A percentile compares a stretch with the other conserved stretches of the same genome.
phyloP scores from a whole-genome alignment of 2,888 invertebrate genomes.

The Suillia variegata region DNA sequence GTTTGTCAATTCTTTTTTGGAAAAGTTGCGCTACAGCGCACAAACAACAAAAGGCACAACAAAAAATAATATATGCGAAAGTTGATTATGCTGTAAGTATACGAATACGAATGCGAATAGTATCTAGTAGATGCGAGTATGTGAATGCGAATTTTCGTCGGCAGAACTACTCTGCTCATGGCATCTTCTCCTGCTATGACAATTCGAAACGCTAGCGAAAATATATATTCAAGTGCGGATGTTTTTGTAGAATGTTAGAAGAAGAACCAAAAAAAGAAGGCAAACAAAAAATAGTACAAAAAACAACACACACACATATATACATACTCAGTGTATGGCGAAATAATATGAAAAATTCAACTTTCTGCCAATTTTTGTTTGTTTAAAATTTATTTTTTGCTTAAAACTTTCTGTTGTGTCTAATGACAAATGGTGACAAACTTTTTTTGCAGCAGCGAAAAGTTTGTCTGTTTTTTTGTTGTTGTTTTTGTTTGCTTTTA shows the following conservation, averaged over 20 bases:
- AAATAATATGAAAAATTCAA: not conserved
- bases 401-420: constrained; percentile 50
- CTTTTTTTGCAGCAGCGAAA: constrained; percentile 31
- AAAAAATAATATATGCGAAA: constrained; percentile 1
- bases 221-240: not conserved
- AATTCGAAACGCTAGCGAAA: too few relatives aligned
- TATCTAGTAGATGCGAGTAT: not conserved
- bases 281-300: not conserved
- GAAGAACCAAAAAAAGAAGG: not conserved
- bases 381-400: constrained; percentile 47
- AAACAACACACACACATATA: not conserved
- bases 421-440: constrained; percentile 49
- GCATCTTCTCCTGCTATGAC: too few relatives aligned
- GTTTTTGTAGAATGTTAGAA: not conserved
- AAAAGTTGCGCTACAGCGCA: not conserved
- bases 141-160: not conserved
- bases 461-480: too few relatives aligned
- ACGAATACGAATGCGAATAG: too few relatives aligned
- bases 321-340: not conserved
- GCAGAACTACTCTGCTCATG: too few relatives aligned
- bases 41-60: not conserved
- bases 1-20: too few relatives aligned
- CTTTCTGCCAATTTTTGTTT: constrained; percentile 7
- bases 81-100: not conserved
- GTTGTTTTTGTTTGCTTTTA: not conserved